These are phyloP conservation scores for Nymphalis c-album DNA, from an alignment of 2,888 invertebrate species.

Conservation along the genomic window DNA sequence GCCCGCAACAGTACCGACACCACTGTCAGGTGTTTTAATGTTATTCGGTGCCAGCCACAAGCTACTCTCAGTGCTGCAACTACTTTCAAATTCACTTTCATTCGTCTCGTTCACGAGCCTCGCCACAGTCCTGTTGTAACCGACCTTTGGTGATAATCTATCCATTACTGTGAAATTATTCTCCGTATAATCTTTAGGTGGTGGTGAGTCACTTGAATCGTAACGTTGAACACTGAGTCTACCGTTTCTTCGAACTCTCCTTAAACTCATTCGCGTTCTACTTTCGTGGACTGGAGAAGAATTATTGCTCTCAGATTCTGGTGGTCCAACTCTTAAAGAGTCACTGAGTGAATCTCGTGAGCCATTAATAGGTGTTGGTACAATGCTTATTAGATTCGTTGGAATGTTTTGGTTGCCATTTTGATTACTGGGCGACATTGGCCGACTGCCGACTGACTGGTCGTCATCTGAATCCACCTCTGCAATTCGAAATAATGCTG, in stretches of 20 bases:
- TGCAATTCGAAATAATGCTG: constrained; percentile 75
- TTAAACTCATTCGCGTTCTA: constrained; percentile 51
- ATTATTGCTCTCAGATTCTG: constrained; percentile 52
- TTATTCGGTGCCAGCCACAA: constrained; percentile 54
- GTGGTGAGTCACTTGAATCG: constrained; percentile 71
- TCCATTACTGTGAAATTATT: constrained; percentile 52
- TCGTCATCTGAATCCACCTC: constrained; percentile 85
- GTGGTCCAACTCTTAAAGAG: constrained; percentile 58
- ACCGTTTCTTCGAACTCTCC: constrained; percentile 60
- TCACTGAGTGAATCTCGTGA: constrained; percentile 72
- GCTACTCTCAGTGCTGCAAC: constrained; percentile 71
- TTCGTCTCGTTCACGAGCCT: constrained; percentile 77
- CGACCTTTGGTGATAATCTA: constrained; percentile 51
- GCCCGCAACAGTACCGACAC: constrained; percentile 63
- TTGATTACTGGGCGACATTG: constrained; percentile 64
- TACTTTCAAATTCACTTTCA: constrained; percentile 76
- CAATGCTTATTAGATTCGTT: constrained; percentile 77
- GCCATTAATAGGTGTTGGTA: constrained; percentile 83
- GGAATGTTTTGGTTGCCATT: constrained; percentile 54
- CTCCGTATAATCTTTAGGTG: constrained; percentile 56
- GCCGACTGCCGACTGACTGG: constrained; percentile 68
- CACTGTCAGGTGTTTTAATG: constrained; percentile 61
- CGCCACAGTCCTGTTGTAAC: constrained; percentile 65
- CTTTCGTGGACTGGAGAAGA: constrained; percentile 53
- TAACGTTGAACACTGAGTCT: constrained; percentile 58